Evolutionary conservation across 2,113 vertebrate genomes (phyloP).

Genomic region (Orthonyx spaldingii): DNA sequence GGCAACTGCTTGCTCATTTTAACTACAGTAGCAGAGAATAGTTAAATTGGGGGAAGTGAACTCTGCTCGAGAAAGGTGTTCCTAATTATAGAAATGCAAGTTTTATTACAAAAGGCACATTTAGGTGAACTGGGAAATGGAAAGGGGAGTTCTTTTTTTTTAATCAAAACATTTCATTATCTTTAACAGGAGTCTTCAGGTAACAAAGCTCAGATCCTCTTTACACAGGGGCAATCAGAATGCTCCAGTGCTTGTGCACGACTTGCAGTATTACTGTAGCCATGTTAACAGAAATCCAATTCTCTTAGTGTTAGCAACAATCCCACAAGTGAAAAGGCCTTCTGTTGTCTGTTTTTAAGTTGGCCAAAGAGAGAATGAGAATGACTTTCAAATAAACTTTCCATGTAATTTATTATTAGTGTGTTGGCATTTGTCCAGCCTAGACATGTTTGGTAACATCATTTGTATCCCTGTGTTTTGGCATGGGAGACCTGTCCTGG

Average conservation of each 20-base stretch:
- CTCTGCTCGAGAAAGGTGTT: slow-evolving; percentile 3
- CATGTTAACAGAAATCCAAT: neutral
- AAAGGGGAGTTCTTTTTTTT: neutral
- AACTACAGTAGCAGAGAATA: slow-evolving; percentile 26
- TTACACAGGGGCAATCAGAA: neutral
- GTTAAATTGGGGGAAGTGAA: slow-evolving; percentile 20
- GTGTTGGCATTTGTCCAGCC: neutral
- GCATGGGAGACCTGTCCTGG: neutral
- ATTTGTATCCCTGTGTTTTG: neutral
- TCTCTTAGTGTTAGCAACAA: neutral
- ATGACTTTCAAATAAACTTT: neutral
- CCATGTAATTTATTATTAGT: neutral
- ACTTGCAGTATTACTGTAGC: neutral
- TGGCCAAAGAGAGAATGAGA: neutral
- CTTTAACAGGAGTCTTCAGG: neutral
- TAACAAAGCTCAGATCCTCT: slow-evolving; percentile 5
- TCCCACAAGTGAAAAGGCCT: neutral
- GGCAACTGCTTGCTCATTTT: slow-evolving; percentile 15
- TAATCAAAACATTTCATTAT: slow-evolving; percentile 34
- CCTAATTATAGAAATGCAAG: slow-evolving; percentile 38
- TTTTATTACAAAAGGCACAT: neutral
- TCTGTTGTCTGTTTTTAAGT: neutral
- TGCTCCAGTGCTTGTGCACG: neutral
- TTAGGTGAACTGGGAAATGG: slow-evolving; percentile 8
- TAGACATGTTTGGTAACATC: neutral